phyloP scores from a whole-genome alignment of 2,113 vertebrate genomes.

The Gymnocephalus cernua region DNA sequence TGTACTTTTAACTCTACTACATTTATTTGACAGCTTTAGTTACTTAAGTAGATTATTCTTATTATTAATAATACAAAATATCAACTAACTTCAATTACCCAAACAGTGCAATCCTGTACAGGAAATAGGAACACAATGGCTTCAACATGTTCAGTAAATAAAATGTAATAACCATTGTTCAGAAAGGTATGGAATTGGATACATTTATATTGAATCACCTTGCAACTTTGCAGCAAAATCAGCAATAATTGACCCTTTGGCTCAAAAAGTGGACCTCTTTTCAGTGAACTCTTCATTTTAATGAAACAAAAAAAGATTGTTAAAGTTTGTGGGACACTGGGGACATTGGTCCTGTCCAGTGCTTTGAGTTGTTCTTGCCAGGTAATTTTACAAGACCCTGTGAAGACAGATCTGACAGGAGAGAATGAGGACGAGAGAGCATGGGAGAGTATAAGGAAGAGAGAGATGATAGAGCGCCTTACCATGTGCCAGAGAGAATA shows the following conservation, averaged over 20 bases:
- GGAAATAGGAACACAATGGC: conserved; percentile 39
- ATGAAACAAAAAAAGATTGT: conserved; percentile 66
- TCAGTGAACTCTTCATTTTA: conserved; percentile 68
- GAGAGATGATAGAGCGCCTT: conserved; percentile 62
- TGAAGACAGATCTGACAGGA: conserved; percentile 75
- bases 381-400: conserved; percentile 74
- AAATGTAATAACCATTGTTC: conserved; percentile 40
- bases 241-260: conserved; percentile 56
- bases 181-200: conserved; percentile 41
- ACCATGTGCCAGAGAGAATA: conserved; percentile 69
- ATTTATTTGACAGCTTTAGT: too few relatives aligned
- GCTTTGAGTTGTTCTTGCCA: conserved; percentile 72
- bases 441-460: conserved; percentile 15
- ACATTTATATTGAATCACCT: conserved; percentile 54
- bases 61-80: too few relatives aligned
- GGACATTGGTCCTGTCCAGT: conserved; percentile 54
- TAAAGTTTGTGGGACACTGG: conserved; percentile 68
- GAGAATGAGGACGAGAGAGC: conserved; percentile 50
- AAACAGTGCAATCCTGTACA: conserved; percentile 2
- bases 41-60: too few relatives aligned
- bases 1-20: too few relatives aligned
- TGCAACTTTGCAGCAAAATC: conserved; percentile 47
- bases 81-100: neutral
- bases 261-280: conserved; percentile 31
- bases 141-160: conserved; percentile 58